Percentiles rank a stretch among this genome's conserved stretches.
Evolutionary conservation across 2,888 invertebrate species (phyloP).

Genomic region (Drosophila leonis): DNA sequence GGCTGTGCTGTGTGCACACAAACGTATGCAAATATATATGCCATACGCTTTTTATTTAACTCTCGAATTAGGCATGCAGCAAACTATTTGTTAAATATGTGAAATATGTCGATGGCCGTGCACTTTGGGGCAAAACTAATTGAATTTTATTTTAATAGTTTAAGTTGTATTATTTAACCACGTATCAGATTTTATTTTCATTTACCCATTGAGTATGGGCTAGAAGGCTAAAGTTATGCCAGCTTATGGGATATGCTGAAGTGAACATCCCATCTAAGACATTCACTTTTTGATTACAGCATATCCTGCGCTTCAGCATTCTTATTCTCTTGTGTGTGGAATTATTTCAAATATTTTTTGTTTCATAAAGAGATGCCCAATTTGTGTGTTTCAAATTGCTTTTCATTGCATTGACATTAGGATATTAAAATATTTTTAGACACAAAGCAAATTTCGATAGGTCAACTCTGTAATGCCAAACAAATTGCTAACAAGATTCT

Average conservation of each 20-base stretch:
- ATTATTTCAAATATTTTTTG: background rate
- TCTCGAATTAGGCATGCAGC: background rate
- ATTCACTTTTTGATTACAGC: background rate
- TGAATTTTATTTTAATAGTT: background rate
- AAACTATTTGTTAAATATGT: background rate
- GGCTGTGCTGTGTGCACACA: background rate
- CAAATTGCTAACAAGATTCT: constrained; percentile 6
- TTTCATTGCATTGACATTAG: constrained; percentile 38
- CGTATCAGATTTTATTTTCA: background rate
- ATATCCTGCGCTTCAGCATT: background rate
- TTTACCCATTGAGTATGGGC: background rate
- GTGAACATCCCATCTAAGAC: too few species aligned
- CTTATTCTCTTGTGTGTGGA: background rate
- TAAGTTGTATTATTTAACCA: background rate
- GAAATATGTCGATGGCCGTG: background rate
- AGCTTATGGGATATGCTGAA: too few species aligned
- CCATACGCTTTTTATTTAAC: background rate
- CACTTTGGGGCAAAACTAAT: constrained; percentile 4
- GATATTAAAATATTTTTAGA: constrained; percentile 11
- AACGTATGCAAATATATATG: background rate
- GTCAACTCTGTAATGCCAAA: constrained; percentile 1
- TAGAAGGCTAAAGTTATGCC: background rate
- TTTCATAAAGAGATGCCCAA: constrained; percentile 1
- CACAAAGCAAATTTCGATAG: constrained; percentile 5
- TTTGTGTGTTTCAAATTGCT: constrained; percentile 44